Percentiles rank a stretch among this genome's conserved stretches.
phyloP scores from a whole-genome alignment of 1,140 invertebrate genomes.

The Drosophila orena region DNA sequence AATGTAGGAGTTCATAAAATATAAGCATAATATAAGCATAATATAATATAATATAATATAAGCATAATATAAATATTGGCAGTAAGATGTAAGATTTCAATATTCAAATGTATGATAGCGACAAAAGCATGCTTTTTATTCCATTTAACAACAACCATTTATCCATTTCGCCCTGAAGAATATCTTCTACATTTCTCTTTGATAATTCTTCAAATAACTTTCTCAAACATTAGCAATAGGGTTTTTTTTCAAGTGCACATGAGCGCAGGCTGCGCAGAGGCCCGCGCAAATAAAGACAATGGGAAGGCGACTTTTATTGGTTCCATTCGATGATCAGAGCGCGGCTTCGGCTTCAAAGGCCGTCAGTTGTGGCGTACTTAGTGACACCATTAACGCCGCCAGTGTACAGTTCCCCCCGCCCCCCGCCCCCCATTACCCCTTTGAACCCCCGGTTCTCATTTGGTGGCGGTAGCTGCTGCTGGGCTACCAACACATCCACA shows the following conservation, averaged over 20 bases:
- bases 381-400: conserved; percentile 80
- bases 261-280: conserved; percentile 19
- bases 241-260: conserved; percentile 23
- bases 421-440: conserved; percentile 4
- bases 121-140: no score
- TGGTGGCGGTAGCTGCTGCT: conserved; percentile 23
- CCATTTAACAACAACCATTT: no score
- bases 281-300: conserved; percentile 80
- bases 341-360: conserved; percentile 20
- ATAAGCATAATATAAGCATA: no score
- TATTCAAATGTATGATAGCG: no score
- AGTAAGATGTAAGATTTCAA: no score
- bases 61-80: no score
- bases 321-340: conserved; percentile 84
- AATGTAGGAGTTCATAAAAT: no score
- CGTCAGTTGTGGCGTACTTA: conserved; percentile 76
- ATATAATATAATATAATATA: no score
- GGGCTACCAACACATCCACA: conserved; percentile 66
- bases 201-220: no score
- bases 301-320: conserved; percentile 81
- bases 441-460: neutral
- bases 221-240: no score
- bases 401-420: neutral
- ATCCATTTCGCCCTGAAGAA: neutral
- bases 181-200: no score